Evolutionary conservation across 92 coral and sea anemone genomes (phyloP), one percentile per base, ranked within the genome.

Genomic region (Paragorgia papillata): DNA sequence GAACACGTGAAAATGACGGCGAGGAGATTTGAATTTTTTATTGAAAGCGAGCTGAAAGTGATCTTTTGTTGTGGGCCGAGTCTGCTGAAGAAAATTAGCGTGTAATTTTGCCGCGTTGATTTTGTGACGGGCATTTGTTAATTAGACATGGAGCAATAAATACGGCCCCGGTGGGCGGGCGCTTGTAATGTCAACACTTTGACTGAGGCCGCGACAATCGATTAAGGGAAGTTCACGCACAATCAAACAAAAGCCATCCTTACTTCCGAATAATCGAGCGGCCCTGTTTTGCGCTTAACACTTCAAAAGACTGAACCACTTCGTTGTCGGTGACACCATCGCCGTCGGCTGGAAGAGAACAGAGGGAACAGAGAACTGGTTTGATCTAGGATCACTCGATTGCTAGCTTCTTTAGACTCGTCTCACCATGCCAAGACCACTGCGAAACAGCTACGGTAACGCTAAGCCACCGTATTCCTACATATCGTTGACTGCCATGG

Each of bases 41-140:
- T 26, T 37, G 28, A 21, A 28, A 49, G 25, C 21, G 57, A 69
- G 76, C 21, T 9, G 1, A 69, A 48, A 30, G 10, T 27, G 24
- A 40, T 89, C 96, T 95, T 94, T 91, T 95, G 99, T 95, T 91
- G 92, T 83, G 95, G 83, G 96, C 89, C 99, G 92, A 53, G 92
- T 91, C 99, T 91, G 90, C 96, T 87, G 88, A 85, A 84, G 96
- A 89, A 95, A 91, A 95, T 95, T 95, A 95, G 90, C 97, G 96
- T 91, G 99, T 95, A 91, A 95, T 95, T 95, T 95, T 88, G 96
- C 78, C 64, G 78, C 78, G 63, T 54, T 58, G 50, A 33, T 17
- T 55, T 29, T 33, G 62, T 95, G 99, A 95, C 88, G 82, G 97
- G 80, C 97, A 87, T 95, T 92, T 91, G 99, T 92, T 95, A 95